phyloP scores from a whole-genome alignment of 2,113 vertebrate genomes.

The Regulus satrapa region DNA sequence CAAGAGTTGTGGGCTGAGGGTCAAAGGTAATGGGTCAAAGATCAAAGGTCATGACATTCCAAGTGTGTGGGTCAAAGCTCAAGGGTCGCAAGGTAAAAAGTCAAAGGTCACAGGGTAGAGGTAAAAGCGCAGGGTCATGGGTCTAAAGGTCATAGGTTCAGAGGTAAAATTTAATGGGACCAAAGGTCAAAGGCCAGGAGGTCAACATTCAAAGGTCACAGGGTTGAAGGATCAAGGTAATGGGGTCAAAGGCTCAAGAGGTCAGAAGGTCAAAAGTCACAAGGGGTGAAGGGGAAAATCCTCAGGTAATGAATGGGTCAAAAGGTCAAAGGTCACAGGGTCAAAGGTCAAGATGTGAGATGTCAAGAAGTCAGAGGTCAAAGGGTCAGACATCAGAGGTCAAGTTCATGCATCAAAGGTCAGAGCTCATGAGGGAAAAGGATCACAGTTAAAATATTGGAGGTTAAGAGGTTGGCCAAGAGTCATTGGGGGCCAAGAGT shows the following conservation, averaged over 20 bases:
- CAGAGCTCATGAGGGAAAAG: background rate
- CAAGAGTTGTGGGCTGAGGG: no score
- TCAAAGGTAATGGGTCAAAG: background rate
- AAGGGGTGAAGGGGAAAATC: no score
- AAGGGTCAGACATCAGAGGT: background rate
- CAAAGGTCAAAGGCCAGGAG: no score
- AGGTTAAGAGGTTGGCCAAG: no score
- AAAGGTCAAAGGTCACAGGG: background rate
- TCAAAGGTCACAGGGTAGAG: no score
- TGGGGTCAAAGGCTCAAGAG: no score
- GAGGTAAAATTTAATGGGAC: no score
- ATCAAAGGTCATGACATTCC: background rate
- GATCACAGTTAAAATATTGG: background rate
- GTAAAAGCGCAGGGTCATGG: no score
- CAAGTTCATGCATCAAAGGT: background rate
- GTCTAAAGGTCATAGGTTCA: no score
- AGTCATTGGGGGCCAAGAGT: background rate
- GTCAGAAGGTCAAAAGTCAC: no score
- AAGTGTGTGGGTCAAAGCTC: background rate
- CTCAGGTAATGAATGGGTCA: no score
- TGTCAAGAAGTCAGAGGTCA: background rate
- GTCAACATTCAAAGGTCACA: background rate
- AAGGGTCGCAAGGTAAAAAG: background rate
- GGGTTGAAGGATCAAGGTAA: no score
- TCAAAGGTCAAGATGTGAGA: background rate